Percentiles rank a stretch among this genome's conserved stretches.
phyloP scores from a whole-genome alignment of 2,797 vertebrate genomes.

The Enteromius argenteus region DNA sequence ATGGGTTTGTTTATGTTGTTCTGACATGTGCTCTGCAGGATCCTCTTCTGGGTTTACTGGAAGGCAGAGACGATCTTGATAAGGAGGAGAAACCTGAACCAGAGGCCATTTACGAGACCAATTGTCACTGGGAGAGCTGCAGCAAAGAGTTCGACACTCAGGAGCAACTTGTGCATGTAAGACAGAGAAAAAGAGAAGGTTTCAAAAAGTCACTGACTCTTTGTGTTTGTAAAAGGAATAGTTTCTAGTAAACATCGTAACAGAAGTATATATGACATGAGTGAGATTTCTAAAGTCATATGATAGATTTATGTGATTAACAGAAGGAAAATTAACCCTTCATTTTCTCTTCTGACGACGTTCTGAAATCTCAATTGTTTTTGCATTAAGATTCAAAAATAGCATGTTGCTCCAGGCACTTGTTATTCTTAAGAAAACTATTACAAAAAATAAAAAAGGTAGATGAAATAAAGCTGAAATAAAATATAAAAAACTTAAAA shows the following conservation, averaged over 20 bases:
- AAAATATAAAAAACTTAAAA: background rate
- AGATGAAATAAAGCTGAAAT: background rate
- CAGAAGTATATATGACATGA: background rate
- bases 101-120: constrained; percentile 93
- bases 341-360: background rate
- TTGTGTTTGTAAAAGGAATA: background rate
- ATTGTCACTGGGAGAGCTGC: constrained; percentile 96
- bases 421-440: background rate
- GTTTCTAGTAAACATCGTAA: background rate
- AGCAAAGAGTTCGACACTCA: constrained; percentile 97
- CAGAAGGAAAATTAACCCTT: background rate
- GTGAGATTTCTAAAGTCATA: background rate
- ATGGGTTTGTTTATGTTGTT: background rate
- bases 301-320: background rate
- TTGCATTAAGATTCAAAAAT: background rate
- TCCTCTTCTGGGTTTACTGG: constrained; percentile 89
- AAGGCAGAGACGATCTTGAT: constrained; percentile 92
- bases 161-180: constrained; percentile 98
- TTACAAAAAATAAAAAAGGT: background rate
- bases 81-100: constrained; percentile 95
- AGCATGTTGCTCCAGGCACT: background rate
- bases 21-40: constrained; percentile 78
- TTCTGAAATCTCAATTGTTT: background rate
- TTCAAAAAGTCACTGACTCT: no score
- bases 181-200: constrained; percentile 49